Evolutionary conservation across 2,888 invertebrate species (phyloP).

Genomic region (Torymus tubicola): DNA sequence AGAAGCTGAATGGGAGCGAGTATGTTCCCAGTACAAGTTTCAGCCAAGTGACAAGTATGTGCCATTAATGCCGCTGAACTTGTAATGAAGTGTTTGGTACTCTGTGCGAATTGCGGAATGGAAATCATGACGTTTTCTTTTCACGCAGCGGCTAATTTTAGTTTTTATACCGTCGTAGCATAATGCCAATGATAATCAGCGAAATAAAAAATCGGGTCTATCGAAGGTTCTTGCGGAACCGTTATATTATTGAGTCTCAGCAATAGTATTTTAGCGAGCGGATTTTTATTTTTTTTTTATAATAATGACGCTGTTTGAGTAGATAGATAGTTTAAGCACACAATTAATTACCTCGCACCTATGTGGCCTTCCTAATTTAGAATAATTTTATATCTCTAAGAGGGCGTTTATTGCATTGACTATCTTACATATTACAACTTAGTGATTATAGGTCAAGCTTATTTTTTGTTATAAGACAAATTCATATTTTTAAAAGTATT

Average conservation of each 20-base stretch:
- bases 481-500: no score
- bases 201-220: not conserved
- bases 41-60: slow-evolving; percentile 82
- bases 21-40: slow-evolving; percentile 81
- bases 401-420: not conserved
- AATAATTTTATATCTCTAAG: not conserved
- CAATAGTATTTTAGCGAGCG: not conserved
- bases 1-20: slow-evolving; percentile 78
- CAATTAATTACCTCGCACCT: not conserved
- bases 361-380: not conserved
- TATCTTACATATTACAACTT: no score
- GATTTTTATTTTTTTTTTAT: not conserved
- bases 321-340: not conserved
- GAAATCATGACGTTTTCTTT: slow-evolving; percentile 27
- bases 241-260: not conserved
- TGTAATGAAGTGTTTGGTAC: slow-evolving; percentile 65
- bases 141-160: slow-evolving; percentile 1
- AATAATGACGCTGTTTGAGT: not conserved
- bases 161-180: slow-evolving; percentile 9
- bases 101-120: not conserved
- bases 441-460: no score
- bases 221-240: no score
- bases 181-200: slow-evolving; percentile 21
- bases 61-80: slow-evolving; percentile 76
- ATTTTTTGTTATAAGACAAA: no score